Base-by-base conservation (phyloP, 2,888 invertebrate genomes). In the Coronaproctus castanopsis region DNA sequence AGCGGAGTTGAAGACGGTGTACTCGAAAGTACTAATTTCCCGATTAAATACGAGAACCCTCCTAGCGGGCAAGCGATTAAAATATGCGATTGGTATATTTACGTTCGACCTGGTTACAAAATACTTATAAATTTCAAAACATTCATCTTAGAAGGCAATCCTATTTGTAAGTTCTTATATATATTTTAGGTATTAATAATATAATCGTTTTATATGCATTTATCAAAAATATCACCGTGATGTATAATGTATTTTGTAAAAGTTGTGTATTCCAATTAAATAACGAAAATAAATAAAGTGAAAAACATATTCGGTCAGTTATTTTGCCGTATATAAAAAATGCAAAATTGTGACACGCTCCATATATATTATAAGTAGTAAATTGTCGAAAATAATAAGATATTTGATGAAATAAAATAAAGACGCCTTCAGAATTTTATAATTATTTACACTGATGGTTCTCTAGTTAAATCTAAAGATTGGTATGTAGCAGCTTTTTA, bases 51-150 rank as follows among this genome's bases (percentile, higher is more conserved):
- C 75, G 85, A 85, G 69, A 82, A 87, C 55, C 88, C 88, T 1
- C 76, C 80, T 53, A 80, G 81, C 65, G 85, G 84, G 58, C 77
- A 83, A 65, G 85, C 89, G 56, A 87, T 87, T 65, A 83, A 85
- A 72, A 88, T 87, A 64, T 98, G 97, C 76, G 92, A 96, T 74
- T 98, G 97, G 97, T 87, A 86, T 71, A 87, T 98, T 70, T 84
- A 81, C 63, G 92, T 90, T 62, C 80, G 85, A 66, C 84, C 86
- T 36, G 83, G 83, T 67, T 87, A 89, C 72, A 82, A 85, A 70
- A 83, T 98, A 68, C 80, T 96, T 70, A 80, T 98, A 69, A 85
- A 89, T 72, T 90, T 97, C 72, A 85, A 89, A 70, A 79, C 81
- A 65, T 93, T 98, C 70, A 85, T 87, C 59, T 86, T 97, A 61